phyloP scores from a whole-genome alignment of 1,140 invertebrate genomes.

The Metopolophium dirhodum region DNA sequence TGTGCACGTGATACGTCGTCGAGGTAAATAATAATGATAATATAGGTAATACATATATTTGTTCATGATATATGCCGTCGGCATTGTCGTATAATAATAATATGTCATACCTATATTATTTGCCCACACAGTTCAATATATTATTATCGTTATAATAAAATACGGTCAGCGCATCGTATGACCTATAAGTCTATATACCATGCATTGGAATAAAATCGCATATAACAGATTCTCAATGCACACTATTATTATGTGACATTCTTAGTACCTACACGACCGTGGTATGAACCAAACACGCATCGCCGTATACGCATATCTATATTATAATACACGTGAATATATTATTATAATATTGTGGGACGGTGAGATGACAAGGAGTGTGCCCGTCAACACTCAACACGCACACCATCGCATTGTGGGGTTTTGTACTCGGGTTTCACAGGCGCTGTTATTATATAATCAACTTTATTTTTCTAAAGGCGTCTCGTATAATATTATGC shows the following conservation, averaged over 20 bases:
- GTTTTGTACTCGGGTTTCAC: constrained; percentile 40
- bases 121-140: neutral
- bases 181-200: neutral
- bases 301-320: neutral
- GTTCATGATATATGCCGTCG: neutral
- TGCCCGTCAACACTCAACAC: neutral
- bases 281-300: neutral
- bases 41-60: neutral
- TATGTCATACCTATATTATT: neutral
- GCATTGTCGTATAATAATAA: neutral
- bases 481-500: neutral
- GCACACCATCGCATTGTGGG: neutral
- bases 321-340: neutral
- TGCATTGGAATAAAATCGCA: neutral
- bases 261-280: neutral
- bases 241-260: neutral
- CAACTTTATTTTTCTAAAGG: neutral
- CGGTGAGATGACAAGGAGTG: neutral
- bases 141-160: neutral
- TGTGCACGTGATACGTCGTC: neutral
- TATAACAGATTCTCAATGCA: neutral
- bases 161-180: neutral
- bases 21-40: neutral
- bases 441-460: neutral
- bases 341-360: neutral